Base-by-base conservation (phyloP, 1,140 invertebrate species). In the Piezodorus guildinii region DNA sequence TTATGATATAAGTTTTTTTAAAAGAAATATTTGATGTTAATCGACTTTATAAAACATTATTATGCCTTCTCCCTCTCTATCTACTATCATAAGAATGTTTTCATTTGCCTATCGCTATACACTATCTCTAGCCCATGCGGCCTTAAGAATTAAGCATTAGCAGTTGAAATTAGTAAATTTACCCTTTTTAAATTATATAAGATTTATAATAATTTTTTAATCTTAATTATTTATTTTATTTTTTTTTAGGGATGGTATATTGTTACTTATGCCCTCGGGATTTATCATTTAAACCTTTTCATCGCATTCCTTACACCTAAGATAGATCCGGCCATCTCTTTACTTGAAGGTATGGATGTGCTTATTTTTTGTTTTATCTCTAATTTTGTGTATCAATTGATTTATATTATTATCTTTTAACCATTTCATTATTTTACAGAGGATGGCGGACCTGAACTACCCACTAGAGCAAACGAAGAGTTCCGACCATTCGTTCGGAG, bases 281-380 rank as follows among this genome's bases (percentile, higher is more conserved):
- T 99, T 73, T 99, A 98, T 79, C 91, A 98, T 75, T 83, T 99
- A 73, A 99, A 99, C 81, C 81, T 99, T 74, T 98, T 99, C 78
- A 96, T 99, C 79, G 93, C 94, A 78, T 99, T 99, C 81, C 83
- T 99, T 64, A 96, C 96, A 73, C 96, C 97, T 72, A 98, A 98
- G 83, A 96, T 97, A 73, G 95, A 99, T 83, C 96, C 96, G 69
- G 91, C 91, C 44, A 27, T 56, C 15, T 56, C 52, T 10, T 3
- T 56, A 3, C 3, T 56, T 3, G 52, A 56, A 56, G 52, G 52
- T 56, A 56, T 23, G 2, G 5, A 17, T n/a, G 19, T n/a, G n/a
- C n/a, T n/a, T n/a, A n/a, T 5, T 19, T 19, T 17, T 49, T 19
- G 12, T 49, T 49, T 4, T 17, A 49, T 49, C 17, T 49, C 12